phyloP scores from a whole-genome alignment of 2,888 invertebrate genomes.

The Slavum lentiscoides region DNA sequence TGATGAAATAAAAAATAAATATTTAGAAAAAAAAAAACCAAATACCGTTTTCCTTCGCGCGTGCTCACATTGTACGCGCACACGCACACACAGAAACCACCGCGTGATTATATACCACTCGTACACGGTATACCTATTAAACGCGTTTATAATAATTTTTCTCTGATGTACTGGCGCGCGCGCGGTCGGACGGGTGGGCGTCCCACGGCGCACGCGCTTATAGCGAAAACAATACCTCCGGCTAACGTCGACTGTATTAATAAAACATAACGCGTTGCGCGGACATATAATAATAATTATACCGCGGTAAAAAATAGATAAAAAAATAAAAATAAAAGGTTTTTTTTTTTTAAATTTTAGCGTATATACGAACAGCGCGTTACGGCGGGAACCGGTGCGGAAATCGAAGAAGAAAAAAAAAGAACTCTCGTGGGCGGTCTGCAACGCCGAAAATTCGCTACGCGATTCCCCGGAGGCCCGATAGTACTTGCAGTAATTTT shows the following conservation, averaged over 20 bases:
- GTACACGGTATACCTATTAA: no score
- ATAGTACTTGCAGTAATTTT: no score
- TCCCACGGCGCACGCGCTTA: constrained; percentile 31
- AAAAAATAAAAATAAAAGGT: no score
- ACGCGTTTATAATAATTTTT: no score
- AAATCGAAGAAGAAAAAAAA: neutral
- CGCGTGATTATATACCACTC: no score
- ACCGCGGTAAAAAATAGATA: constrained; percentile 35
- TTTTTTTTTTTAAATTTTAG: constrained; percentile 15
- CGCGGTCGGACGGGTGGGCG: constrained; percentile 24
- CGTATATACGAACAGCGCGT: neutral
- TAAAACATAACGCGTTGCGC: constrained; percentile 34
- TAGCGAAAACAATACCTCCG: constrained; percentile 50
- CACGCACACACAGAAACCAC: no score
- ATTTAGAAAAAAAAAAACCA: no score
- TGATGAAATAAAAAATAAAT: no score
- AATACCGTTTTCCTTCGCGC: no score
- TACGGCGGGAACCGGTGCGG: constrained; percentile 37
- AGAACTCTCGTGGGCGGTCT: constrained; percentile 47
- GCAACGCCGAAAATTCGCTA: constrained; percentile 26
- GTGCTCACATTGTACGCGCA: no score
- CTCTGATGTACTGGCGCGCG: no score
- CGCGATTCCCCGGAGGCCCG: no score
- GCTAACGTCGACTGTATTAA: constrained; percentile 16
- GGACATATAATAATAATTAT: constrained; percentile 29